Evolutionary conservation across 1,140 invertebrate genomes (phyloP).

Genomic region (Galleria mellonella): DNA sequence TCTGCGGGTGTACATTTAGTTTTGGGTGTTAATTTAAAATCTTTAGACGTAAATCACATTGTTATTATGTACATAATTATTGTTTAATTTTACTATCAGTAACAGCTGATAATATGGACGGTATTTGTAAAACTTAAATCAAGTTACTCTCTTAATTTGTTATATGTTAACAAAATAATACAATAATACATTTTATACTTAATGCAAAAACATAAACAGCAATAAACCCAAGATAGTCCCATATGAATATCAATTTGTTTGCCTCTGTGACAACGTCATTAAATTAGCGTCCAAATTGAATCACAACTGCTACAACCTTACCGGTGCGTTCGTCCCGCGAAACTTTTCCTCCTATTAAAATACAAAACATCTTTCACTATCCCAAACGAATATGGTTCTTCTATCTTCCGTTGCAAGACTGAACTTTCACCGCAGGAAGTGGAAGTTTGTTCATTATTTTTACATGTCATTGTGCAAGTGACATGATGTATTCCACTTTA

Average conservation of each 20-base stretch:
- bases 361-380: slow-evolving; percentile 58
- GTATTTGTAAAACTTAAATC: no score
- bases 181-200: background rate
- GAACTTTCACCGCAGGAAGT: slow-evolving; percentile 34
- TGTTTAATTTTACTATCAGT: no score
- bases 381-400: slow-evolving; percentile 41
- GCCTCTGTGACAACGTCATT: slow-evolving; percentile 63
- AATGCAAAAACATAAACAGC: slow-evolving; percentile 50
- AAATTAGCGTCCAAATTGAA: slow-evolving; percentile 74
- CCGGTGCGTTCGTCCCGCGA: slow-evolving; percentile 61
- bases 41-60: no score
- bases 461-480: slow-evolving; percentile 73
- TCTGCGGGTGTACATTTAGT: no score
- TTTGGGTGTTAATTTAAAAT: no score
- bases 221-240: slow-evolving; percentile 55
- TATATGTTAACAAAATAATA: no score
- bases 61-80: no score
- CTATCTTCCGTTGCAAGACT: slow-evolving; percentile 29
- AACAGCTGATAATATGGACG: no score
- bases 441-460: slow-evolving; percentile 74
- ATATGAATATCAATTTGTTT: slow-evolving; percentile 74
- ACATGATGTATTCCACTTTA: slow-evolving; percentile 28
- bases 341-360: slow-evolving; percentile 73
- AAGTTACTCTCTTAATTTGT: no score
- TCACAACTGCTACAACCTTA: slow-evolving; percentile 71